These are phyloP conservation scores for Datnioides undecimradiatus DNA, from an alignment of 2,113 vertebrate genomes.

Conservation along the genomic window DNA sequence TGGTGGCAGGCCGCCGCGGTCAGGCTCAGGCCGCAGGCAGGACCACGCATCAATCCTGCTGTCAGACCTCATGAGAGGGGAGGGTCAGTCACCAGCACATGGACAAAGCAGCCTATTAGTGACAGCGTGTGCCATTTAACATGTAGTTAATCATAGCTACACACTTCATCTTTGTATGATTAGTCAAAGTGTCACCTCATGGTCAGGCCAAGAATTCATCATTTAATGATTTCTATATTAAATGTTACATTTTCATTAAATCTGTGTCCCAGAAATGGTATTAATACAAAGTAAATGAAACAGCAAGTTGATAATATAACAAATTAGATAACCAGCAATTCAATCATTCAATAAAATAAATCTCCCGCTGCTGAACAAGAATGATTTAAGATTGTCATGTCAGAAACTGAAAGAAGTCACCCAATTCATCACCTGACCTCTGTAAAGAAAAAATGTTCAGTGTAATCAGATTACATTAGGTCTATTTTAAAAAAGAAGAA, in stretches of 20 bases:
- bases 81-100: not conserved
- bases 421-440: too few relatives aligned
- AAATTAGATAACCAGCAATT: not conserved
- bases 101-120: not conserved
- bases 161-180: not conserved
- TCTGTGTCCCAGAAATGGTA: not conserved
- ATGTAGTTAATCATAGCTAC: too few relatives aligned
- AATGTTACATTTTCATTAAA: not conserved
- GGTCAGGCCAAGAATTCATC: not conserved
- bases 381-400: too few relatives aligned
- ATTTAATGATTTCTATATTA: not conserved
- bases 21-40: constrained; percentile 13
- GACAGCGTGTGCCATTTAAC: not conserved
- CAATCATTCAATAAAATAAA: not conserved
- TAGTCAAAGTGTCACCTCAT: not conserved
- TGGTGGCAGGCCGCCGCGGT: not conserved
- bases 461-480: too few relatives aligned
- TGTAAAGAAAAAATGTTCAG: too few relatives aligned
- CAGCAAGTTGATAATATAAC: not conserved
- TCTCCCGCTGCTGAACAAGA: not conserved
- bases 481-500: too few relatives aligned
- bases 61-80: constrained; percentile 4
- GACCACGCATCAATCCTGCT: constrained; percentile 36
- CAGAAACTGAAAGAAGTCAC: too few relatives aligned
- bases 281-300: not conserved